These are phyloP conservation scores for Odontamblyopus rebecca DNA, from an alignment of 2,797 vertebrate genomes.

Conservation along the genomic window DNA sequence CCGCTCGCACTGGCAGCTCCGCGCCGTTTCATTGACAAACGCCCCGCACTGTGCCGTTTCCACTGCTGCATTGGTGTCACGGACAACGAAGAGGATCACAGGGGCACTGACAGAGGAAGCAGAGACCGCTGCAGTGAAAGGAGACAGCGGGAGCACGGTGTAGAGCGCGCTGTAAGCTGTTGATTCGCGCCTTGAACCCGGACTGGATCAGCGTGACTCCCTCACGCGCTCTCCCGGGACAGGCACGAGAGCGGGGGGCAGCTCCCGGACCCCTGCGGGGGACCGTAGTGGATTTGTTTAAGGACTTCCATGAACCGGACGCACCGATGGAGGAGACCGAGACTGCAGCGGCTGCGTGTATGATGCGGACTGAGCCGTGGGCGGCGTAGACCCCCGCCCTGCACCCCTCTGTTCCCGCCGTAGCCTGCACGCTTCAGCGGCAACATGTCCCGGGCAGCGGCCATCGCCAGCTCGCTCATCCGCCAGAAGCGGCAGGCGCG, in stretches of 20 bases:
- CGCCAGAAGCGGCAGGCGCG: constrained; percentile 96
- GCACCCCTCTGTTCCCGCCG: constrained; percentile 19
- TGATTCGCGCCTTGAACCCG: constrained; percentile 51
- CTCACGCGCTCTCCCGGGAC: constrained; percentile 46
- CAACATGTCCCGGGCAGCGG: constrained; percentile 90
- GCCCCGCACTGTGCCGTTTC: constrained; percentile 25
- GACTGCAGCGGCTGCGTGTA: constrained; percentile 59
- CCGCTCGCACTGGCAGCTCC: constrained; percentile 36
- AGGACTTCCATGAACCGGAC: constrained; percentile 47
- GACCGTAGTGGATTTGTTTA: constrained; percentile 39
- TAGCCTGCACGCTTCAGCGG: constrained; percentile 43
- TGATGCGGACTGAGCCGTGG: constrained; percentile 68
- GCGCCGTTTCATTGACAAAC: constrained; percentile 64
- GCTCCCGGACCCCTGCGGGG: constrained; percentile 25
- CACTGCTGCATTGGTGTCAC: constrained; percentile 68
- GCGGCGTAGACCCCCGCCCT: constrained; percentile 57
- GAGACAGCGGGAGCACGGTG: constrained; percentile 29
- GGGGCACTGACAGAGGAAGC: constrained; percentile 36
- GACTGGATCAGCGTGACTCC: constrained; percentile 25
- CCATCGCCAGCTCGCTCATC: constrained; percentile 98
- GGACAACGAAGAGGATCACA: constrained; percentile 38
- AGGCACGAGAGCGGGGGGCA: constrained; percentile 18
- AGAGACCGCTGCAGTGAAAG: constrained; percentile 50
- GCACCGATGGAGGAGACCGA: constrained; percentile 62
- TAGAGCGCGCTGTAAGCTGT: constrained; percentile 47